Percentiles rank a stretch among this genome's conserved stretches.
These are phyloP conservation scores for Phenganax subtilis DNA, from an alignment of 92 coral and sea anemone genomes.

Conservation along the genomic window DNA sequence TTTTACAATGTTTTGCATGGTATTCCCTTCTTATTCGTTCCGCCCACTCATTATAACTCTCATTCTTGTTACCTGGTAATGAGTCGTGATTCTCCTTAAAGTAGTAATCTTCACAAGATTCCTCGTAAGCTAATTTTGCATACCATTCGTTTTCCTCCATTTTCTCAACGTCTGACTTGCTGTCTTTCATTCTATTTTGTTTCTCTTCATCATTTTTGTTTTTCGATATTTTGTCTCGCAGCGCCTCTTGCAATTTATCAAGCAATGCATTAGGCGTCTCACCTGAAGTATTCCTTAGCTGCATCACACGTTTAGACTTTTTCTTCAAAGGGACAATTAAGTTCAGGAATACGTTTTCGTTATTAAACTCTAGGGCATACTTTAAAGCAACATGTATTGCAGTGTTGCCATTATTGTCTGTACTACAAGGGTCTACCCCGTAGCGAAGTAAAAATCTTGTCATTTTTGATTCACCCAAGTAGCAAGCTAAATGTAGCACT, in stretches of 20 bases:
- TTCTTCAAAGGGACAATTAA: conserved; percentile 60
- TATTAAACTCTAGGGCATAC: conserved; percentile 56
- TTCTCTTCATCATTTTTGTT: conserved; percentile 11
- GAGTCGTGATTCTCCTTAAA: conserved; percentile 43
- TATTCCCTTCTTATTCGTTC: conserved; percentile 62
- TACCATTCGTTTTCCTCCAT: conserved; percentile 70
- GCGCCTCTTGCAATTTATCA: conserved; percentile 44
- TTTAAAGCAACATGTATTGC: conserved; percentile 79
- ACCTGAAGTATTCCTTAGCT: conserved; percentile 52
- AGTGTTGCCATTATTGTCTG: conserved; percentile 66
- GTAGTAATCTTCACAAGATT: conserved; percentile 60
- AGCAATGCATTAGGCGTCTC: conserved; percentile 55
- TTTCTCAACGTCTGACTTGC: conserved; percentile 37
- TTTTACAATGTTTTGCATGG: neutral
- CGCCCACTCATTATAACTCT: conserved; percentile 82
- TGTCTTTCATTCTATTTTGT: conserved; percentile 36
- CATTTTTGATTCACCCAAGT: conserved; percentile 75
- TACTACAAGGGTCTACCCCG: conserved; percentile 61
- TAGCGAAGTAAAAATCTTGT: conserved; percentile 56
- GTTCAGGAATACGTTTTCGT: conserved; percentile 47
- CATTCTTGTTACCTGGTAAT: conserved; percentile 40
- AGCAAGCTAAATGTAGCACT: conserved; percentile 70
- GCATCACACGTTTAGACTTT: conserved; percentile 47
- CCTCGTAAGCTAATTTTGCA: conserved; percentile 69
- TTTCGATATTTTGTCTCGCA: conserved; percentile 30